Conservation (phyloP, 2,113 vertebrate genomes). For the Dipodomys merriami region DNA sequence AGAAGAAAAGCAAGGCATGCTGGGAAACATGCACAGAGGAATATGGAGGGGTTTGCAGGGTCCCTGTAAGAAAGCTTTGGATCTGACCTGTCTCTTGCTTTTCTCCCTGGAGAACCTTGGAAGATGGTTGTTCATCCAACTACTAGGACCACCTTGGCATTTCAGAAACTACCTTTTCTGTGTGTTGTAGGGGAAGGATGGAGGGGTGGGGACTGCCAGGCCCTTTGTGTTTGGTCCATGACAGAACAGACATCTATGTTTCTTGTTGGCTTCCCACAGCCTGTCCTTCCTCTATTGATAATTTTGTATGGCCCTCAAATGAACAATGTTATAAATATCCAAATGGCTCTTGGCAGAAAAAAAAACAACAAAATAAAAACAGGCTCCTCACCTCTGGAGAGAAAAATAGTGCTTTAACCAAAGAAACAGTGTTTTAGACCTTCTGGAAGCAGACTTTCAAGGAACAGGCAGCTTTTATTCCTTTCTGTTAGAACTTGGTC, state of each 20-base stretch:
- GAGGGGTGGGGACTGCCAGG: too few relatives aligned
- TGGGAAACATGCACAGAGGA: not conserved
- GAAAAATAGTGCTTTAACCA: not conserved
- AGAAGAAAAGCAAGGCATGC: too few relatives aligned
- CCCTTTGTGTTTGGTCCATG: too few relatives aligned
- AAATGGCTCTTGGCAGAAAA: too few relatives aligned
- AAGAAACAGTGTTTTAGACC: not conserved
- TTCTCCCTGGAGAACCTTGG: not conserved
- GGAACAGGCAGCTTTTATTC: not conserved
- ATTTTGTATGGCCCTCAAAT: too few relatives aligned
- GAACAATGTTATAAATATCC: too few relatives aligned
- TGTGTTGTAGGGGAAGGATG: not conserved
- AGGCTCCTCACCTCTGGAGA: not conserved
- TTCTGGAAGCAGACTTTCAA: not conserved
- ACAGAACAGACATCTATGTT: too few relatives aligned
- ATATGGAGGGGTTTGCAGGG: not conserved
- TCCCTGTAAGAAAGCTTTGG: not conserved
- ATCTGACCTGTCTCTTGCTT: not conserved
- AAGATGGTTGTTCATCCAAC: not conserved
- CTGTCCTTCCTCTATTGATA: too few relatives aligned
- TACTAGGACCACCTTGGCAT: not conserved
- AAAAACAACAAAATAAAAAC: too few relatives aligned
- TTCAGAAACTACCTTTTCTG: conserved; percentile 9
- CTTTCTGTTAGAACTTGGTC: not conserved
- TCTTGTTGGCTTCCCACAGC: too few relatives aligned